A percentile compares a stretch with the other conserved stretches of the same genome.
These are phyloP conservation scores for Bombus fervidus DNA, from an alignment of 1,140 invertebrate genomes.

Conservation along the genomic window DNA sequence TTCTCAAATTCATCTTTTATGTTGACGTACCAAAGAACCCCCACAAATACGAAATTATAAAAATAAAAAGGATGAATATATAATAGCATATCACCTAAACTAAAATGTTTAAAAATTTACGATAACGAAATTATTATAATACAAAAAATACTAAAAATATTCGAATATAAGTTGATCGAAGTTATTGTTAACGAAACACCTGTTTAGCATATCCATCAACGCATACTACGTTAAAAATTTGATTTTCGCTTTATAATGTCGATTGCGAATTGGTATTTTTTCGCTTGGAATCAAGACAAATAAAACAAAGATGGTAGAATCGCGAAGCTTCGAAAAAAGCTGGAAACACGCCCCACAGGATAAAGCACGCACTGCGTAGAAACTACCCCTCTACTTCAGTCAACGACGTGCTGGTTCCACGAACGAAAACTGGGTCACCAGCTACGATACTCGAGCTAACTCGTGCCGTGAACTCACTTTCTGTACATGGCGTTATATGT, in stretches of 20 bases:
- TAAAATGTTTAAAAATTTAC: too few relatives aligned
- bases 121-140: not conserved
- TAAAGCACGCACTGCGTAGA: slow-evolving; percentile 71
- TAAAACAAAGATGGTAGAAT: not conserved
- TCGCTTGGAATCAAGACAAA: not conserved
- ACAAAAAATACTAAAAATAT: not conserved
- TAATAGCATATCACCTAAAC: too few relatives aligned
- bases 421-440: slow-evolving; percentile 69
- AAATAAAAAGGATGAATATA: too few relatives aligned
- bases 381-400: slow-evolving; percentile 56
- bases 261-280: not conserved
- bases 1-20: too few relatives aligned
- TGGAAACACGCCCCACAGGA: slow-evolving; percentile 36
- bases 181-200: not conserved
- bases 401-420: slow-evolving; percentile 67
- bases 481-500: slow-evolving; percentile 31
- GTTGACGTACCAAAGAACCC: too few relatives aligned
- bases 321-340: slow-evolving; percentile 9
- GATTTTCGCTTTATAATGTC: not conserved
- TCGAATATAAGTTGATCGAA: not conserved
- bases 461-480: slow-evolving; percentile 49
- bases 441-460: slow-evolving; percentile 58
- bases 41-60: too few relatives aligned
- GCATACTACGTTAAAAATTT: not conserved
- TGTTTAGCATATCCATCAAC: too few relatives aligned